These are phyloP conservation scores for Cistogaster globosa DNA, from an alignment of 2,888 invertebrate genomes.

Conservation along the genomic window DNA sequence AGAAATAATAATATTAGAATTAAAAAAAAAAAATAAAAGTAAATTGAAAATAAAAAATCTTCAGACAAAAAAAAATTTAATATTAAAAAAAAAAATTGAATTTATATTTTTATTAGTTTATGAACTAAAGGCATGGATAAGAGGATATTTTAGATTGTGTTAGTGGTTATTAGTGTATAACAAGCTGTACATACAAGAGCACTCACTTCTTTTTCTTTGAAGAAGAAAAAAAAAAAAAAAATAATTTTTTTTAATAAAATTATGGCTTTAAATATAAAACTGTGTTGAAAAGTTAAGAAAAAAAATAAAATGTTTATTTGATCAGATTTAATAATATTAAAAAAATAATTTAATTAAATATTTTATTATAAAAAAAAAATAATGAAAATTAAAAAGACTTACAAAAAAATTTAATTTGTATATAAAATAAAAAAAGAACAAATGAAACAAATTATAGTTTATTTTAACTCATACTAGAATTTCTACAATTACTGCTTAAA, in stretches of 20 bases:
- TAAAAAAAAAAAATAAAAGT: not conserved
- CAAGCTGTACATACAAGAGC: not conserved
- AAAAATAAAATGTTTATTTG: too few relatives aligned
- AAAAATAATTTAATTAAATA: too few relatives aligned
- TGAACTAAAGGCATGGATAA: not conserved
- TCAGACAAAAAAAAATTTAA: not conserved
- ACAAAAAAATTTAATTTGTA: too few relatives aligned
- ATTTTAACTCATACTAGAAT: too few relatives aligned
- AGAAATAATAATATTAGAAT: not conserved
- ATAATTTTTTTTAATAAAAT: not conserved
- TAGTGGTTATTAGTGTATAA: not conserved
- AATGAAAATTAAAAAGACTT: too few relatives aligned
- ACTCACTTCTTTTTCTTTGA: not conserved
- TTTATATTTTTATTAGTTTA: not conserved
- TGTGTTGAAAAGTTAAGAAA: not conserved
- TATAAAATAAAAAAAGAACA: too few relatives aligned
- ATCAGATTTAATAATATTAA: too few relatives aligned
- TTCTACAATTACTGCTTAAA: too few relatives aligned
- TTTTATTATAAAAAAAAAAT: too few relatives aligned
- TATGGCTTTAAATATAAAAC: not conserved
- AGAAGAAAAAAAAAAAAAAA: not conserved
- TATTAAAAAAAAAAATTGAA: conserved; percentile 17
- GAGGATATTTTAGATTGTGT: not conserved
- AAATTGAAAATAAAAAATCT: conserved; percentile 18
- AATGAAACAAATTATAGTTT: too few relatives aligned